Base-by-base conservation (phyloP, 2,113 vertebrate genomes). In the Aegithalos caudatus region DNA sequence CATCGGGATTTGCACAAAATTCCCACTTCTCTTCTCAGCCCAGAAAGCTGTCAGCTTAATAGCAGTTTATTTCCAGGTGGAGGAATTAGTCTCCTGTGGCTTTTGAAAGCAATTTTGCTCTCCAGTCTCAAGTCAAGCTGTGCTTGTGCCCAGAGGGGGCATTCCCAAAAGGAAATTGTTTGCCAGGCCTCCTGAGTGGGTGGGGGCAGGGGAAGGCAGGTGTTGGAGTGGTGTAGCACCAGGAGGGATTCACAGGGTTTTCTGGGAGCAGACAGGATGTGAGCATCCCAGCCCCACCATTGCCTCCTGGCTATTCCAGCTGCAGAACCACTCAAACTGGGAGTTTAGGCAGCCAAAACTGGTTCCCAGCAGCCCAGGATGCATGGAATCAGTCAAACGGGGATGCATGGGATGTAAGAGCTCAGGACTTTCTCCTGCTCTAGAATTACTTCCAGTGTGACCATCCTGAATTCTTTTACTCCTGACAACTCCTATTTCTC, bases 51-150 rank as follows among this genome's bases (percentile, higher is more conserved):
- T 42, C 73, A 66, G 33, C 33, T 76, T 87, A 87, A 72, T 6
- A 86, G 74, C 4, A 4, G 33, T 62, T 87, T 81, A 92, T 80
- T 74, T 62, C 2, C 11, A 31, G 79, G 47, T 73, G 28, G 48
- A 69, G 28, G 38, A 80, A 90, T 73, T 13, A 82, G 40, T 47
- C 66, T 90, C 84, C 70, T 2, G 4, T 29, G 82, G 84, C 31
- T 95, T 94, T 85, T 42, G 42, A 85, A 93, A 94, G 54, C 35
- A 61, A 9, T 91, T 95, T 91, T 77, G 23, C 45, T 73, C 19
- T 0, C 37, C 58, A 86, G 86, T 56, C 56, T 88, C 82, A 69
- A 1, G 4, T 40, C 3, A 28, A 95, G 61, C 48, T 76, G 22
- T 82, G 61, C 38, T 73, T 82, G 40, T 72, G 61, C 81, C 73